A percentile compares a stretch with the other conserved stretches of the same genome.
Evolutionary conservation across 2,888 invertebrate genomes (phyloP).

Genomic region (Cheiracanthium punctorium): DNA sequence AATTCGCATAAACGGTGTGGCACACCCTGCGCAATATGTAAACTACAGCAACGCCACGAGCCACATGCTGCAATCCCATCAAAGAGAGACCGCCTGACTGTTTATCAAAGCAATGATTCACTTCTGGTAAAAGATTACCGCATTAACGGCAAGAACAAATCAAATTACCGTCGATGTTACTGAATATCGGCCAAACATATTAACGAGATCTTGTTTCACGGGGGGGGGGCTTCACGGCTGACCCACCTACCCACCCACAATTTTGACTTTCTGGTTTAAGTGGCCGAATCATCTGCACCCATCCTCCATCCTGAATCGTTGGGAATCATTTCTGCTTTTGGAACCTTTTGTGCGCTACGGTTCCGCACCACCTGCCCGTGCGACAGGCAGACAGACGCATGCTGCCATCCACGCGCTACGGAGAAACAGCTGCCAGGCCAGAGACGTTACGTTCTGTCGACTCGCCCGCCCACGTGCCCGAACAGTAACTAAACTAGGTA

Average conservation of each 20-base stretch:
- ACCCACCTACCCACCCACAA: not conserved
- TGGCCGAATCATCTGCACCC: not conserved
- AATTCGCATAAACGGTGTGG: no score
- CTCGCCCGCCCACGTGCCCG: not conserved
- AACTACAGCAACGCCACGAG: no score
- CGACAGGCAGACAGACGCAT: constrained; percentile 15
- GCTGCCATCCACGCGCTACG: constrained; percentile 18
- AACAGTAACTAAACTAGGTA: not conserved
- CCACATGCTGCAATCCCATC: no score
- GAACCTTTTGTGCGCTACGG: not conserved
- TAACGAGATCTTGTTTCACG: no score
- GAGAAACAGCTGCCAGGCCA: not conserved
- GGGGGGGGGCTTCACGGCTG: no score
- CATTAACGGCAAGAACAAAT: no score
- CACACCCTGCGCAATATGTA: no score
- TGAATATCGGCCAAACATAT: no score
- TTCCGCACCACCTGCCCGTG: constrained; percentile 40
- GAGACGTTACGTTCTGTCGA: not conserved
- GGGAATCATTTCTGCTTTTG: not conserved
- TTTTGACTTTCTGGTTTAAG: not conserved
- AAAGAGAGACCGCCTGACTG: no score
- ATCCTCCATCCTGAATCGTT: not conserved
- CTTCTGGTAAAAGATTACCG: no score
- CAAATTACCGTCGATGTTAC: no score
- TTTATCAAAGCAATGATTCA: no score